Conservation (phyloP, 1,140 invertebrate genomes). For the Orchestia grillus region DNA sequence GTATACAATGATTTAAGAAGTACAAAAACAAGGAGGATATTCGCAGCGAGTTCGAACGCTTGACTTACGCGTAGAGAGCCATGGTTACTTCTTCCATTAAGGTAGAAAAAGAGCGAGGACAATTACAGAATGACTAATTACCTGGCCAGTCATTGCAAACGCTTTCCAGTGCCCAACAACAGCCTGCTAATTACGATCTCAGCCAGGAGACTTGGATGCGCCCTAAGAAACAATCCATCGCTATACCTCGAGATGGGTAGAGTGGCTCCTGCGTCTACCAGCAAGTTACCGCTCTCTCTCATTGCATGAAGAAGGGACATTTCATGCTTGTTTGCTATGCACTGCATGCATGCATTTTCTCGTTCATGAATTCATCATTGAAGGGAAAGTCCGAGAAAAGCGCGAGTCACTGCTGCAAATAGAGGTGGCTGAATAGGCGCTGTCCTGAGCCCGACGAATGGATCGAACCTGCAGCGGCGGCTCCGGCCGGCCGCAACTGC, state of each 20-base stretch:
- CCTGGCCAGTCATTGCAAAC: not conserved
- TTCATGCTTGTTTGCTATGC: not conserved
- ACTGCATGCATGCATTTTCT: not conserved
- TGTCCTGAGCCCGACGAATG: too few species aligned
- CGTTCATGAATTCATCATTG: too few species aligned
- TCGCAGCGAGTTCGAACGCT: not conserved
- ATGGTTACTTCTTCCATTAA: not conserved
- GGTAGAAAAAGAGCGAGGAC: not conserved
- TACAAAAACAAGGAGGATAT: not conserved
- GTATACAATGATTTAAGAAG: not conserved
- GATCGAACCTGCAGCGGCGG: too few species aligned
- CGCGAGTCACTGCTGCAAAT: too few species aligned
- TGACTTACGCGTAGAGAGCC: not conserved
- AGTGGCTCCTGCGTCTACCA: too few species aligned
- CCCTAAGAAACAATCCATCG: not conserved
- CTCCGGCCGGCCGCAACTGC: too few species aligned
- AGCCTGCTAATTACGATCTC: not conserved
- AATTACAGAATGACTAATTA: not conserved
- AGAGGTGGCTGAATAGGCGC: too few species aligned
- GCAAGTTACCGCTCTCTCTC: not conserved
- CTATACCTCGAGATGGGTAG: too few species aligned
- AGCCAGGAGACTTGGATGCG: not conserved
- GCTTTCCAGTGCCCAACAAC: not conserved
- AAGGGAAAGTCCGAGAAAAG: too few species aligned
- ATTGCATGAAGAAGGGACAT: not conserved